Percentiles rank a stretch among this genome's conserved stretches.
phyloP scores from a whole-genome alignment of 2,113 vertebrate genomes.

The Oceanodroma tethys region DNA sequence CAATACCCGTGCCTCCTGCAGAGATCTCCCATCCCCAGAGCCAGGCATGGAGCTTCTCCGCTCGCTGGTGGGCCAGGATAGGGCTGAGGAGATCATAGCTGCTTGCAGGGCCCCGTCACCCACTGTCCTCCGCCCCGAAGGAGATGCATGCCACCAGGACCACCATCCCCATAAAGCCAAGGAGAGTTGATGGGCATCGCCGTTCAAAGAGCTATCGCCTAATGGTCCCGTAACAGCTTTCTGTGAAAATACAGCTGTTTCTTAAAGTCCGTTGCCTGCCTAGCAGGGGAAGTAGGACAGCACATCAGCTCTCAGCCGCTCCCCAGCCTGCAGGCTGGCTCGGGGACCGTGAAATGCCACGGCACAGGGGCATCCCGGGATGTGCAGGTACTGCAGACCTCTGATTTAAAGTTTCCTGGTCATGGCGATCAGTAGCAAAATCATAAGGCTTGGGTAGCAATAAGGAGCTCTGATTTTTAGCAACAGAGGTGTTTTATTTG shows the following conservation, averaged over 20 bases:
- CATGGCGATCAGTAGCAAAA: not conserved
- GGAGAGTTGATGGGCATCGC: not conserved
- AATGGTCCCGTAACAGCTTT: not conserved
- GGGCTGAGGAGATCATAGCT: not conserved
- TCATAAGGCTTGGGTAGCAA: not conserved
- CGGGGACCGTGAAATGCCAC: accelerated
- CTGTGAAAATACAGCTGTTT: not conserved
- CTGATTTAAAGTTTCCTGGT: not conserved
- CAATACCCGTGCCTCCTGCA: not conserved
- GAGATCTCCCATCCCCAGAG: not conserved
- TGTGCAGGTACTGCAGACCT: not conserved
- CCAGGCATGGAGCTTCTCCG: not conserved
- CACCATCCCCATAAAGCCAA: not conserved
- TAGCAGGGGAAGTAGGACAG: not conserved
- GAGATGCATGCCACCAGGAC: not conserved
- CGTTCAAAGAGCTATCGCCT: not conserved
- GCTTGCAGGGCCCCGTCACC: not conserved
- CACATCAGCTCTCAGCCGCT: not conserved
- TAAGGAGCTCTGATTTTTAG: not conserved
- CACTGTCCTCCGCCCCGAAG: not conserved
- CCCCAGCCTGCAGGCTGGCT: not conserved
- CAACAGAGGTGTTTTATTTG: not conserved
- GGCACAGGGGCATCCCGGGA: not conserved
- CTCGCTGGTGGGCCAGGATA: not conserved
- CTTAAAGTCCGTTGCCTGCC: not conserved